phyloP scores from a whole-genome alignment of 2,113 vertebrate species.

The Muscicapa adusta region DNA sequence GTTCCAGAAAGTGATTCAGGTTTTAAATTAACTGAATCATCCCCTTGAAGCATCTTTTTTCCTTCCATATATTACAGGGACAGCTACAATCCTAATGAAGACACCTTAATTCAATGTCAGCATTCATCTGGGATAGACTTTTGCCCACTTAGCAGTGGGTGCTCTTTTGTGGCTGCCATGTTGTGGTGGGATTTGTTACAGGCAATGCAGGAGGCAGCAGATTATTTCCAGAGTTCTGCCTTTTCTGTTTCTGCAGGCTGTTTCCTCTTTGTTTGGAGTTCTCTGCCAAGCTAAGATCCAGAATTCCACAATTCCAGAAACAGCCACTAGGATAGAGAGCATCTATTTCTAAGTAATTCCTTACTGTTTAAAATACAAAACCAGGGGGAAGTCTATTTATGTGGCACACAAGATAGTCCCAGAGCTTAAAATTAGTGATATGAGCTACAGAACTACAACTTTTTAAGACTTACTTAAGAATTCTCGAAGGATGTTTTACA shows the following conservation, averaged over 20 bases:
- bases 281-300: not conserved
- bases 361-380: not conserved
- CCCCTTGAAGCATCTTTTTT: not conserved
- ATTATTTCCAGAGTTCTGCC: not conserved
- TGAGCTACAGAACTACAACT: not conserved
- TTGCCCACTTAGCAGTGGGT: not conserved
- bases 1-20: not conserved
- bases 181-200: not conserved
- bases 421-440: not conserved
- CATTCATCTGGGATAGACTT: not conserved
- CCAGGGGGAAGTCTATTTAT: not conserved
- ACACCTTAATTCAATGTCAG: not conserved
- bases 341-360: not conserved
- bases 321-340: not conserved
- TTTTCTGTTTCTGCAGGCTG: not conserved
- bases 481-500: not conserved
- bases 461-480: not conserved
- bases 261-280: not conserved
- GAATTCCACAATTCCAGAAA: not conserved
- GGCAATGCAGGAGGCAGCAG: not conserved
- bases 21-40: not conserved
- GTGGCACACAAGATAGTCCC: not conserved
- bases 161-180: not conserved
- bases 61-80: not conserved
- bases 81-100: not conserved